phyloP scores from a whole-genome alignment of 35 echinoderm and acorn worm genomes.

The Lytechinus pictus region DNA sequence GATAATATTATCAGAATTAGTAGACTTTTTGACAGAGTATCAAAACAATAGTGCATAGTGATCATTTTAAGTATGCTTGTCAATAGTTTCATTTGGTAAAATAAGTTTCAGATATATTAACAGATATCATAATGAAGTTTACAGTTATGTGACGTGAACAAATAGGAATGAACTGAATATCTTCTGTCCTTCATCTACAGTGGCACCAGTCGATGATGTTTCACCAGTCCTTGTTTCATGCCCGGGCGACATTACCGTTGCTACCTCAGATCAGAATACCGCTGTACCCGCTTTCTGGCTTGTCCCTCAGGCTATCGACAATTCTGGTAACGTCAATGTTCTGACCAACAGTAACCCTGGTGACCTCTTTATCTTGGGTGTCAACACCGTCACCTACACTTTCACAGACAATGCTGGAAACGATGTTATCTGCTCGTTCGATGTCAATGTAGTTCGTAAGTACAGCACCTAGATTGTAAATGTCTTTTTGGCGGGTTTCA shows the following conservation, averaged over 20 bases:
- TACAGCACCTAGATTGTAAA: not conserved
- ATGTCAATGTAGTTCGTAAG: slow-evolving; percentile 58
- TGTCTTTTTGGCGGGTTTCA: no score
- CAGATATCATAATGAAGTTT: no score
- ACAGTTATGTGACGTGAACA: no score
- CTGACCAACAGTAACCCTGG: slow-evolving; percentile 50
- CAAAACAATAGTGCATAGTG: no score
- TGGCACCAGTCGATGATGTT: not conserved
- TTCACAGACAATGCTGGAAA: slow-evolving; percentile 70
- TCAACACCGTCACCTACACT: slow-evolving; percentile 62
- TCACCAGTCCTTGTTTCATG: slow-evolving; percentile 42
- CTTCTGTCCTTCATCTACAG: not conserved
- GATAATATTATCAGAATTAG: no score
- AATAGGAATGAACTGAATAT: not conserved
- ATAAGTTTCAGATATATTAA: no score
- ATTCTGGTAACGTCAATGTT: slow-evolving; percentile 53
- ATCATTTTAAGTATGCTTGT: no score
- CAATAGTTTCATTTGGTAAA: no score
- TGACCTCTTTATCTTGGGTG: slow-evolving; percentile 46
- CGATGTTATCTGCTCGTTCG: slow-evolving; percentile 49
- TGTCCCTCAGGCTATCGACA: slow-evolving; percentile 51
- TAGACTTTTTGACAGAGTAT: no score
- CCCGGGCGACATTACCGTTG: slow-evolving; percentile 44
- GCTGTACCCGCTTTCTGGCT: slow-evolving; percentile 48
- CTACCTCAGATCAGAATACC: not conserved